Evolutionary conservation across 2,113 vertebrate genomes (phyloP), one percentile per base, ranked within the genome.

Genomic region (Pterocles gutturalis): DNA sequence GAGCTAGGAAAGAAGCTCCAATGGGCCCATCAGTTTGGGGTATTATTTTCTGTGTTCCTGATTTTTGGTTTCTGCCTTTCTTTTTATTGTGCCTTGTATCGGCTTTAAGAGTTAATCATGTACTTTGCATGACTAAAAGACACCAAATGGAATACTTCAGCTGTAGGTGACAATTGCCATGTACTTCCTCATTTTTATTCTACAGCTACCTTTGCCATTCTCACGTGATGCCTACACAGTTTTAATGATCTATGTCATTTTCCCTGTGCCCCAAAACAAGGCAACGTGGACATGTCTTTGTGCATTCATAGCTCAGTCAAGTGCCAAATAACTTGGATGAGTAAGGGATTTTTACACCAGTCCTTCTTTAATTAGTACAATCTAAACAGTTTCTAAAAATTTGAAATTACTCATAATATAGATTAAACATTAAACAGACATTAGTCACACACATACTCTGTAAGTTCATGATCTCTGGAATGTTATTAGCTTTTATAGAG

Each of bases 381-480:
- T 36, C 16, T 19, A 60, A 93, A 81, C 20, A 22, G 25, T 70
- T 73, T 69, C 3, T 88, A 89, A 77, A 49, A 3, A 26, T 54
- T 76, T 90, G 62, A 86, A 92, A 73, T 93, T 54, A 75, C 22
- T 70, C 64, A 51, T 83, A 66, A 49, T 51, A 78, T 43, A 73
- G 89, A 86, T 96, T 97, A 96, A 96, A 96, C 55, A 93, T 96
- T 96, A 97, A 96, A 55, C 93, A 90, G 38, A 29, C 22, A 46
- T 89, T 93, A 89, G 71, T 93, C 91, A 93, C 28, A 75, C 34
- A 25, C n/a, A 45, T 38, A 65, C n/a, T 69, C 55, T 1, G 0
- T 16, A 70, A 54, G 21, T 73, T 86, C 13, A 5, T 34, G 31
- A 64, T 87, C 87, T 83, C 66, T 92, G 67, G 54, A 20, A 58